phyloP scores from a whole-genome alignment of 2,797 vertebrate species.

The Macroramphosus scolopax region DNA sequence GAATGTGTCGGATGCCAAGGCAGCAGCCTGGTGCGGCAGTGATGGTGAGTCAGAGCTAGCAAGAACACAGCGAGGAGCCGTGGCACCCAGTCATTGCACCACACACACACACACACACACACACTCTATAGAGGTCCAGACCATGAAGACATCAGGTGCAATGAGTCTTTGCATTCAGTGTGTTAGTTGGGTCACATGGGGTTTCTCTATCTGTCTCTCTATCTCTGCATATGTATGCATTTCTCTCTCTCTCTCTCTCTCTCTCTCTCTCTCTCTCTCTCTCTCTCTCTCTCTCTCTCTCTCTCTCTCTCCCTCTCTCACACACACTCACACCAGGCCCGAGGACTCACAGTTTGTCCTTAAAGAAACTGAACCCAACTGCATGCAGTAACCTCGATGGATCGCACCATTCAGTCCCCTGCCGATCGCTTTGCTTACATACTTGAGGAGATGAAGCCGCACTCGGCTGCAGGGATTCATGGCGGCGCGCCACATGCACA shows the following conservation, averaged over 20 bases:
- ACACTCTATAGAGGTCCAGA: not conserved
- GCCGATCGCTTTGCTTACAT: conserved; percentile 62
- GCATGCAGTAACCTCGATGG: conserved; percentile 18
- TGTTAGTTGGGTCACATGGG: no score
- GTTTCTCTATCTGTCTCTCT: conserved; percentile 4
- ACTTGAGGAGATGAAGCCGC: conserved; percentile 42
- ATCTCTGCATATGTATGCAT: conserved; percentile 14
- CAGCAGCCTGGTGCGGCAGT: conserved; percentile 58
- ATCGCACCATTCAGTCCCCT: conserved; percentile 16
- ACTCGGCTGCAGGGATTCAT: conserved; percentile 55
- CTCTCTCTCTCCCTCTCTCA: no score
- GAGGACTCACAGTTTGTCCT: conserved; percentile 1
- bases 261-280: no score
- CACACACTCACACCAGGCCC: no score
- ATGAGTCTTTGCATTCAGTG: conserved; percentile 13
- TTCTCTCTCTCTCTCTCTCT: not conserved
- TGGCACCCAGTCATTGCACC: conserved; percentile 41
- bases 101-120: conserved; percentile 6
- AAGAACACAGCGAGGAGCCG: conserved; percentile 54
- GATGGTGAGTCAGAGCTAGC: conserved; percentile 65
- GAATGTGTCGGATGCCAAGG: conserved; percentile 53
- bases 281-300: not conserved
- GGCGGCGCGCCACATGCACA: conserved; percentile 27
- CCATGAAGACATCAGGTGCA: conserved; percentile 20
- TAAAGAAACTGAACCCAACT: conserved; percentile 13